Conservation (phyloP, 2,113 vertebrate species). For the Xiphophorus couchianus region DNA sequence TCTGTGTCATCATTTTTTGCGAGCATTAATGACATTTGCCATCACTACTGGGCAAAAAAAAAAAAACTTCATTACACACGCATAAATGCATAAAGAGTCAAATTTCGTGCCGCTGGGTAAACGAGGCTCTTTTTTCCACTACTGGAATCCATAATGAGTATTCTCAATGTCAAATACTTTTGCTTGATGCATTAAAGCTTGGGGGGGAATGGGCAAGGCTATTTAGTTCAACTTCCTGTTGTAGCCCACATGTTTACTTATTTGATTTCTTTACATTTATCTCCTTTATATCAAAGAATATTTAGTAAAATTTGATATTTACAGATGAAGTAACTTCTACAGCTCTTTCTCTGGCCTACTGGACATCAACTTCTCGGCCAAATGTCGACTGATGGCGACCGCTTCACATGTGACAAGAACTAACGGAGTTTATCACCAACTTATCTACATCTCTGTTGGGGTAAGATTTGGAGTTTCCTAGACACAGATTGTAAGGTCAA, state of each 20-base stretch:
- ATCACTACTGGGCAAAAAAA: constrained; percentile 59
- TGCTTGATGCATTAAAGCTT: constrained; percentile 27
- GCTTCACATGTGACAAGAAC: too few species aligned
- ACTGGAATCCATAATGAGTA: constrained; percentile 56
- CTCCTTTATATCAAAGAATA: not conserved
- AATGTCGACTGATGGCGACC: too few species aligned
- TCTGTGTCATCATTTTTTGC: constrained; percentile 61
- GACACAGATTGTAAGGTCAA: too few species aligned
- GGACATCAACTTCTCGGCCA: not conserved
- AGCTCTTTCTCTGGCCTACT: not conserved
- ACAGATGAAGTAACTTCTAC: not conserved
- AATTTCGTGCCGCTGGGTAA: constrained; percentile 59
- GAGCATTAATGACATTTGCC: constrained; percentile 71
- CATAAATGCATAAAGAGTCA: constrained; percentile 57
- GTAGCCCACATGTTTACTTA: not conserved
- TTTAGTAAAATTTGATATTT: not conserved
- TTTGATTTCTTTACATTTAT: not conserved
- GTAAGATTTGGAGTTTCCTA: too few species aligned
- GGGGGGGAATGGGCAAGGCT: not conserved
- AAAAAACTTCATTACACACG: constrained; percentile 63
- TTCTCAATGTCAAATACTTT: constrained; percentile 54
- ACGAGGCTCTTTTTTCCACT: constrained; percentile 37
- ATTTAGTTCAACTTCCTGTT: constrained; percentile 3
- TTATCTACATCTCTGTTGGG: too few species aligned
- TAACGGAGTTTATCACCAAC: too few species aligned